Percentiles rank a stretch among this genome's conserved stretches.
Evolutionary conservation across 2,113 vertebrate genomes (phyloP).

Genomic region (Fregetta grallaria): DNA sequence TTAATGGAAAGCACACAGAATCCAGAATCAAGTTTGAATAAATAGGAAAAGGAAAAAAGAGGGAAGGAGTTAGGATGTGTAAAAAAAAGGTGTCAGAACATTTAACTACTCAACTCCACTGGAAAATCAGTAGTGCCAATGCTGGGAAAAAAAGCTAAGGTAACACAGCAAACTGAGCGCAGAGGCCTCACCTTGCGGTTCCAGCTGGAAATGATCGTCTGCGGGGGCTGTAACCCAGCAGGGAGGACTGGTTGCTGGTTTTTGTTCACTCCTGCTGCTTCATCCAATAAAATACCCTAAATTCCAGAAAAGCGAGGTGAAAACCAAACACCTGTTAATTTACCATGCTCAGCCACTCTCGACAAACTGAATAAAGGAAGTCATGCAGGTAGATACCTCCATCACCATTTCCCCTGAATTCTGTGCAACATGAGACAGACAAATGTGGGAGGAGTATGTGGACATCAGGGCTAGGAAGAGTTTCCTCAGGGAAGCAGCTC

Average conservation of each 20-base stretch:
- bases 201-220: constrained; percentile 95
- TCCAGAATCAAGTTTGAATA: not conserved
- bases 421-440: not conserved
- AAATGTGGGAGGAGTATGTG: not conserved
- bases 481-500: not conserved
- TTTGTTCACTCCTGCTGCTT: constrained; percentile 89
- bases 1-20: not conserved
- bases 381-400: not conserved
- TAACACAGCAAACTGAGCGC: not conserved
- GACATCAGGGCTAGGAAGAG: not conserved
- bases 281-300: constrained; percentile 92
- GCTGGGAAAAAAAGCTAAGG: not conserved
- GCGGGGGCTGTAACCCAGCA: constrained; percentile 86
- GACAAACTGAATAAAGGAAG: not conserved
- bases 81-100: not conserved
- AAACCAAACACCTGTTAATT: not conserved
- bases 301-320: not conserved
- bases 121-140: not conserved
- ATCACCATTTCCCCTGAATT: not conserved
- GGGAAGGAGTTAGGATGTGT: not conserved
- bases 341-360: not conserved
- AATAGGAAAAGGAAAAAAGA: not conserved
- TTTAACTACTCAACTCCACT: not conserved
- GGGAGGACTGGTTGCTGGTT: constrained; percentile 92
- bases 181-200: constrained; percentile 87